A percentile compares a stretch with the other conserved stretches of the same genome.
Evolutionary conservation across 2,797 vertebrate genomes (phyloP).

Genomic region (Gymnopithys bicolor): DNA sequence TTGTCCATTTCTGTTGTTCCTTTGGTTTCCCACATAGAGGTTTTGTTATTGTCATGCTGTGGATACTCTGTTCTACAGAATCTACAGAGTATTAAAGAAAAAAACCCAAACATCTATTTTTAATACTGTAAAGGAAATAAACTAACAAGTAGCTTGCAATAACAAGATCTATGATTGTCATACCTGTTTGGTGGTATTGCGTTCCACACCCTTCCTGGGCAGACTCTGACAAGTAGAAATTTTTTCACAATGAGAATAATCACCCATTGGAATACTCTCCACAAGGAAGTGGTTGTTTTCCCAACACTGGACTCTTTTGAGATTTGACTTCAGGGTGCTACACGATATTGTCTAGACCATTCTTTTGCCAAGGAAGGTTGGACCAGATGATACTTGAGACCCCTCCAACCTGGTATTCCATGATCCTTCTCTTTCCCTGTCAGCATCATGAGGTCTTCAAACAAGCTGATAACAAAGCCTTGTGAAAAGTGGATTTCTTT

Average conservation of each 20-base stretch:
- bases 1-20: neutral
- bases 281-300: neutral
- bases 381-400: neutral
- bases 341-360: neutral
- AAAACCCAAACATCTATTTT: neutral
- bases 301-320: neutral
- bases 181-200: neutral
- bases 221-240: neutral
- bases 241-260: neutral
- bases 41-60: neutral
- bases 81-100: neutral
- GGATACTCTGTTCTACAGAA: neutral
- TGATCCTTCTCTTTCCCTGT: neutral
- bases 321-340: neutral
- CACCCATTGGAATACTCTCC: neutral
- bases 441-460: neutral
- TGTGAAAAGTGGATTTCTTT: neutral
- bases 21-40: neutral
- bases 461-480: neutral
- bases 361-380: neutral
- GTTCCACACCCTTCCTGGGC: neutral
- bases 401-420: neutral
- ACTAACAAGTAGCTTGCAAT: neutral
- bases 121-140: neutral
- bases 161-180: neutral